Evolutionary conservation across 2,113 vertebrate species (phyloP), one percentile per base, ranked within the genome.

Genomic region (Cyphomyrus discorhynchus): DNA sequence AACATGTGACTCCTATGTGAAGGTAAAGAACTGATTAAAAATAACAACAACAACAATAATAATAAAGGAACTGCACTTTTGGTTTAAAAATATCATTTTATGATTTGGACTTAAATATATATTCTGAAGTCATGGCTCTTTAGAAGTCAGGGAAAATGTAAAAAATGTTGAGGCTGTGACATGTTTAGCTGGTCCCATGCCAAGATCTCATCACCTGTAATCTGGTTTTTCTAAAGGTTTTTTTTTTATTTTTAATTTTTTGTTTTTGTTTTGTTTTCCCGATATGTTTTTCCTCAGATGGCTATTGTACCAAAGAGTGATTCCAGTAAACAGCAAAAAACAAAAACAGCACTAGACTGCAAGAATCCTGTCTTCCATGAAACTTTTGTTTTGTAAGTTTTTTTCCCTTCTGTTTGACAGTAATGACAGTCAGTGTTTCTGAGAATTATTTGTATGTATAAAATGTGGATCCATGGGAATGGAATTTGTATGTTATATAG

Each of bases 1-100:
- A 24, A 83, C 80, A 9, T 98, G 97, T 6, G 89, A 97, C 94
- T 95, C 96, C 31, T 97, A 96, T 0, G 96, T 98, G 88, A 97
- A 97, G 97, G 97, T 98, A 92, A 17, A 49, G 11, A 15, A 7
- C 21, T 31, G 19, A 35, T 50, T 19, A 35, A 13, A 17, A 21
- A 27, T 2, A 50, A 21, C 47, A 77, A 39, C 5, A 77, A 77
- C 47, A 77, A 17, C 5, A 77, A 77, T 0, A 74, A 19, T 77
- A 39, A 39, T 39, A 70, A 27, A 31, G 15, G 10, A 70, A 15
- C 62, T 70, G 42, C 15, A 31, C 5, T 83, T 83, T 19, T 77
- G 52, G 66, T 82, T 42, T 15, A 58, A 3, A 70, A 70, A 82
- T 58, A 39, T 58, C 9, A 53, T 77, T 10, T 82, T 66, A 24